Evolutionary conservation across 2,888 invertebrate genomes (phyloP), one percentile per base, ranked within the genome.

Genomic region (Amblyteles armatorius): DNA sequence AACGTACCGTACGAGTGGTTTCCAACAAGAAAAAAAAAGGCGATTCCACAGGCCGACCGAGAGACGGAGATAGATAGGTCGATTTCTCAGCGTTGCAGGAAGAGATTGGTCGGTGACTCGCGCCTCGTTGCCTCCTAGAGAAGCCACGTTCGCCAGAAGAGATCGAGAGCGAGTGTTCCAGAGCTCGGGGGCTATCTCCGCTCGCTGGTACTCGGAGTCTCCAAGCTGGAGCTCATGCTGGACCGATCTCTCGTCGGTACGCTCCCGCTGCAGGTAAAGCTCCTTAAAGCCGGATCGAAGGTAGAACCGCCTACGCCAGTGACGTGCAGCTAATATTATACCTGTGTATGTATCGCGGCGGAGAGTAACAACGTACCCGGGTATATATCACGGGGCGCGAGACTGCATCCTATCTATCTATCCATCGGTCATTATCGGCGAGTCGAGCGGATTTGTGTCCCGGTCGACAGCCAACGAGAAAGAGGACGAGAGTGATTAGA

Each of bases 361-460:
- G 55, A 67, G 52, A 22, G 67, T 67, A 77, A 77, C 76, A 77
- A 67, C 67, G 76, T 67, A 26, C 26, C 57, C 57, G 57, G 57
- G 33, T 22, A 33, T 76, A 76, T 76, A 76, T 77, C 76, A 52
- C 67, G 65, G 40, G 44, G 22, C 52, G 7, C 48, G 65, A 50
- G 52, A 40, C 65, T 65, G 67, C 77, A 55, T 77, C 44, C 44
- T 44, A 44, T 44, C 77, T 67, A 40, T 77, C 60, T 33, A 67
- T 77, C 77, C 29, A 67, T 77, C 77, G 77, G 67, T 77, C 77
- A 77, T 77, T 77, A 77, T 67, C 77, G 67, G 55, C 52, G 36
- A 76, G 76, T 50, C 48, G 63, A 65, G 33, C 16, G 76, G 33
- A 48, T 76, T 73, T 63, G 65, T 76, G 65, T 50, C 60, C 40